Base-by-base conservation (phyloP, 2,888 invertebrate genomes). In the Leptinotarsa peninsularis region DNA sequence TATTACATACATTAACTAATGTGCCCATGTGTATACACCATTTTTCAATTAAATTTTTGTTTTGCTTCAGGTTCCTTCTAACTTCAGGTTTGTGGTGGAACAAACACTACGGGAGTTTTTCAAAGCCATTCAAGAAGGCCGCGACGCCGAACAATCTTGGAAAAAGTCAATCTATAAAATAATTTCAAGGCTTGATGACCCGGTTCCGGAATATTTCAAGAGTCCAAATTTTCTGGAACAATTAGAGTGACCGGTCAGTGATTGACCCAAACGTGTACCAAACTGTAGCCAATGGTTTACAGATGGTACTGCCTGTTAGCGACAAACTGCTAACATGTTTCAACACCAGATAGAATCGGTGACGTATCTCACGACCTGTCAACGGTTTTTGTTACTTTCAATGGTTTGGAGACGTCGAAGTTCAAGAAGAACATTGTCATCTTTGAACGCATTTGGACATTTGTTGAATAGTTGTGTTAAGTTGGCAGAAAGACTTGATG, bases 91-190 rank as follows among this genome's bases (percentile, higher is more conserved):
- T 89, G 98, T 99, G 83, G 96, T 99, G 79, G 98, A 99, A 89
- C 96, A 98, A 89, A 99, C 99, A 76, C 91, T 99, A 81, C 93
- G 97, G 83, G 99, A 99, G 91, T 99, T 99, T 92, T 99, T 96
- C 94, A 96, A 97, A 90, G 97, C 99, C 83, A 96, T 99, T 88
- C 95, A 96, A 88, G 94, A 95, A 86, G 97, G 97, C 83, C 98
- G 98, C 90, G 99, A 99, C 90, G 92, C 94, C 77, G 99, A 99
- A 88, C 99, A 98, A 89, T 98, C 98, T 87, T 99, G 99, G 99
- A 99, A 99, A 92, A 99, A 99, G 90, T 95, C 98, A 86, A 99
- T 99, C 90, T 99, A 99, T 93, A 99, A 99, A 90, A 95, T 99
- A 87, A 99, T 99, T 90, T 98, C 98, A 86, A 94, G 99, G 88